A percentile compares a stretch with the other conserved stretches of the same genome.
Conservation (phyloP, 2,888 invertebrate genomes). For the Smittia aterrima region DNA sequence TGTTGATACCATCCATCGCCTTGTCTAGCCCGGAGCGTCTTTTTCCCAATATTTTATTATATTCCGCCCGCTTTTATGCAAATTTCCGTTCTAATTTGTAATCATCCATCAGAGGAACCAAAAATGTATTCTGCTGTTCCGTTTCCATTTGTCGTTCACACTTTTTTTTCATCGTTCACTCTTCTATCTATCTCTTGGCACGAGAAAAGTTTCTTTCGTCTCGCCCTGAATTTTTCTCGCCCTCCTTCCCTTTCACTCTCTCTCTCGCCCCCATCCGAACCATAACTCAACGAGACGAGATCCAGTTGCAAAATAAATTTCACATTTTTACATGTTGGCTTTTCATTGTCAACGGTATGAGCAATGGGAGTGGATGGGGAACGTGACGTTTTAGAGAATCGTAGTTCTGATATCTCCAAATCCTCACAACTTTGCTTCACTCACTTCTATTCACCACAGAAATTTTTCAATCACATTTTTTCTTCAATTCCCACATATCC, state of each 20-base stretch:
- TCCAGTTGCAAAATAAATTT: conserved; percentile 1
- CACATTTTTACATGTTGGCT: conserved; percentile 10
- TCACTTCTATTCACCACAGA: conserved; percentile 17
- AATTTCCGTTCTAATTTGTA: conserved; percentile 27
- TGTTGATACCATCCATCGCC: not conserved
- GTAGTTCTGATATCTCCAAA: not conserved
- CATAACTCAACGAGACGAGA: not conserved
- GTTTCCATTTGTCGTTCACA: conserved; percentile 12
- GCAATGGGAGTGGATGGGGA: not conserved
- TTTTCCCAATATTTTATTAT: not conserved
- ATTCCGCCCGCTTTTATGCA: not conserved
- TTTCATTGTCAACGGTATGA: conserved; percentile 9
- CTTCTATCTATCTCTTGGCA: not conserved
- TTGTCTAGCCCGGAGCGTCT: not conserved
- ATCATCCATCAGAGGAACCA: conserved; percentile 21
- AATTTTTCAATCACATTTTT: conserved; percentile 26
- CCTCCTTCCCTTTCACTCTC: conserved; percentile 2
- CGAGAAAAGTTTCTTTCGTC: not conserved
- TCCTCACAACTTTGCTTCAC: not conserved
- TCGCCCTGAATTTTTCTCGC: conserved; percentile 22
- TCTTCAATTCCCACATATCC: not conserved
- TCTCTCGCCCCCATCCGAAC: not conserved
- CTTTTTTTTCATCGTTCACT: not conserved
- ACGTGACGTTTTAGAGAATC: not conserved
- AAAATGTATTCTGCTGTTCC: conserved; percentile 9